Evolutionary conservation across 2,888 invertebrate genomes (phyloP).

Genomic region (Marasmarcha lunaedactyla): DNA sequence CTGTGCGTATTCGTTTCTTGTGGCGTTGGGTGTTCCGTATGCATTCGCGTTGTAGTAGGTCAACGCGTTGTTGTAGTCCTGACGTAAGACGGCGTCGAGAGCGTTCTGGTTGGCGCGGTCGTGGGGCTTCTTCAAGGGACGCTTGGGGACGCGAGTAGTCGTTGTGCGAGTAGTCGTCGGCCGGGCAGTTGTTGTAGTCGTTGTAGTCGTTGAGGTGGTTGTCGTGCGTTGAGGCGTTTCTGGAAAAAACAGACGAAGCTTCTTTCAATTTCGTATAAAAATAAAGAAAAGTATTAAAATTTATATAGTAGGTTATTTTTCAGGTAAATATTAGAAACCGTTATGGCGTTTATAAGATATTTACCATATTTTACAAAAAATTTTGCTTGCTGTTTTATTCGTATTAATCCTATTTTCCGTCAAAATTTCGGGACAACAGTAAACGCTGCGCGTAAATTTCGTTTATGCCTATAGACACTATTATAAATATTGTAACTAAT

Average conservation of each 20-base stretch:
- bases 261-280: not conserved
- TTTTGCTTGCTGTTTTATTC: no score
- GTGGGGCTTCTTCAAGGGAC: slow-evolving; percentile 47
- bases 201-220: slow-evolving; percentile 50
- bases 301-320: not conserved
- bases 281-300: not conserved
- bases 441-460: no score
- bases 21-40: slow-evolving; percentile 28
- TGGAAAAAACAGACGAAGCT: slow-evolving; percentile 30
- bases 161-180: slow-evolving; percentile 33
- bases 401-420: no score
- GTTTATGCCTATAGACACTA: no score
- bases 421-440: no score
- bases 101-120: slow-evolving; percentile 46
- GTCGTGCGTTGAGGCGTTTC: slow-evolving; percentile 54
- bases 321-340: not conserved
- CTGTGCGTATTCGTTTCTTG: slow-evolving; percentile 43
- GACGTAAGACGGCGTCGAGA: slow-evolving; percentile 43
- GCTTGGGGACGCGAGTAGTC: slow-evolving; percentile 44
- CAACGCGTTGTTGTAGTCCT: slow-evolving; percentile 47
- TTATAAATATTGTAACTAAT: no score
- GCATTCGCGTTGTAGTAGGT: slow-evolving; percentile 44
- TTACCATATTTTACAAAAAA: no score
- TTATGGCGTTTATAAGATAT: no score
- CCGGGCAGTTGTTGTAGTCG: slow-evolving; percentile 46